Percentiles rank a stretch among this genome's conserved stretches.
These are phyloP conservation scores for Pseudomyrmex cubaensis DNA, from an alignment of 1,140 invertebrate species.

Conservation along the genomic window DNA sequence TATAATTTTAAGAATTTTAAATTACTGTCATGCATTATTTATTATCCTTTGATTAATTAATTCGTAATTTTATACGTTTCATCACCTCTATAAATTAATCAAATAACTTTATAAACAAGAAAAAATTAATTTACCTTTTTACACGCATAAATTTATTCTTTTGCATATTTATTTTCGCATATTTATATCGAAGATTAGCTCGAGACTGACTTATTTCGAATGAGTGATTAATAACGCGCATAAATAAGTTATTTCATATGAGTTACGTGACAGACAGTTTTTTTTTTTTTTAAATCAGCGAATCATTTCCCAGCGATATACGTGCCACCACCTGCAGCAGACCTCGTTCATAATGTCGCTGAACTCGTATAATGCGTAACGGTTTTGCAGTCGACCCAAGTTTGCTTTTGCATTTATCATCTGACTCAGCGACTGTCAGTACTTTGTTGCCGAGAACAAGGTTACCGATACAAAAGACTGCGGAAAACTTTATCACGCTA, in stretches of 20 bases:
- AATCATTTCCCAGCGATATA: constrained; percentile 38
- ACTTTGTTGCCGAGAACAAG: constrained; percentile 40
- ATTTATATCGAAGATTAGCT: neutral
- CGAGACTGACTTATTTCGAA: constrained; percentile 12
- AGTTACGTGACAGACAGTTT: constrained; percentile 36
- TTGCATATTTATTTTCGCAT: neutral
- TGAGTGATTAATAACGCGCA: constrained; percentile 1
- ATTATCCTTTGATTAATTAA: neutral
- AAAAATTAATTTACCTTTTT: too few relatives aligned
- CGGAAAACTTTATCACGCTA: constrained; percentile 20
- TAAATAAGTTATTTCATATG: constrained; percentile 27
- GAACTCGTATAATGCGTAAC: constrained; percentile 45
- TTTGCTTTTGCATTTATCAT: constrained; percentile 57
- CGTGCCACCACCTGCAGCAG: constrained; percentile 36
- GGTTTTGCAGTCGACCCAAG: constrained; percentile 50
- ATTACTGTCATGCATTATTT: neutral
- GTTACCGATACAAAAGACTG: constrained; percentile 51
- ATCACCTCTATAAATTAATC: too few relatives aligned
- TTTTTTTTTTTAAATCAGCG: constrained; percentile 26
- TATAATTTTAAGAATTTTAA: neutral
- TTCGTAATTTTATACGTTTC: neutral
- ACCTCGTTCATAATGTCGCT: constrained; percentile 37
- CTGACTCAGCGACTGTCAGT: constrained; percentile 48
- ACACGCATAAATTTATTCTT: too few relatives aligned
- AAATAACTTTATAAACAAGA: too few relatives aligned